phyloP scores from a whole-genome alignment of 2,797 vertebrate genomes.

The Alfaro cultratus region DNA sequence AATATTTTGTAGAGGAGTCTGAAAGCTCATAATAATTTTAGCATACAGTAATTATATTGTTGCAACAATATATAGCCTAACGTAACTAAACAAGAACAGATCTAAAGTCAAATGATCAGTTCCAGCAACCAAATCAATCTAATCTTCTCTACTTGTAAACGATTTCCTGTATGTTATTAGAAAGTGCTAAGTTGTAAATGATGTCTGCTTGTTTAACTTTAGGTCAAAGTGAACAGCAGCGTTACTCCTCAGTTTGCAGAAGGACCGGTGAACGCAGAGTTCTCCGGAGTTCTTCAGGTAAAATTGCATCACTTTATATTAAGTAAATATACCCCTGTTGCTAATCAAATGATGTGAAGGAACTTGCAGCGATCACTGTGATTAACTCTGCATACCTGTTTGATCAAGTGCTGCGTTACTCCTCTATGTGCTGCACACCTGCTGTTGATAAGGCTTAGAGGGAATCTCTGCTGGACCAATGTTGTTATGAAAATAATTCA shows the following conservation, averaged over 20 bases:
- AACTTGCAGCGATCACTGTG: not conserved
- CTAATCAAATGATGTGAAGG: not conserved
- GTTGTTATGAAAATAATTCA: not conserved
- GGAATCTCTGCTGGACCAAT: not conserved
- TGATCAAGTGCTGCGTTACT: not conserved
- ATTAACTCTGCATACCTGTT: not conserved
- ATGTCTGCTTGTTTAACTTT: slow-evolving; percentile 44
- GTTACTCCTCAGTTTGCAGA: slow-evolving; percentile 90
- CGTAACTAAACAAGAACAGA: not conserved
- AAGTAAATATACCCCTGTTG: not conserved
- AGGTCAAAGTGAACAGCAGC: slow-evolving; percentile 89
- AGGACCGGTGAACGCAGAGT: slow-evolving; percentile 89
- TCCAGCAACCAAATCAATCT: not conserved
- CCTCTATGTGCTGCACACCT: not conserved
- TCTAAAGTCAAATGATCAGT: not conserved
- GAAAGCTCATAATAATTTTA: not conserved
- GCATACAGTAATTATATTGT: not conserved
- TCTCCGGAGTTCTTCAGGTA: slow-evolving; percentile 93
- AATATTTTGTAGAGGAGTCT: not conserved
- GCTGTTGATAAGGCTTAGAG: not conserved
- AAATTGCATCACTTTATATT: slow-evolving; percentile 14
- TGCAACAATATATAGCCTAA: not conserved
- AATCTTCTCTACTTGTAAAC: not conserved
- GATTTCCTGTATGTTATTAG: not conserved
- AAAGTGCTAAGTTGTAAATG: slow-evolving; percentile 2